Evolutionary conservation across 2,797 vertebrate species (phyloP), one percentile per base, ranked within the genome.

Genomic region (Gymnodraco acuticeps): DNA sequence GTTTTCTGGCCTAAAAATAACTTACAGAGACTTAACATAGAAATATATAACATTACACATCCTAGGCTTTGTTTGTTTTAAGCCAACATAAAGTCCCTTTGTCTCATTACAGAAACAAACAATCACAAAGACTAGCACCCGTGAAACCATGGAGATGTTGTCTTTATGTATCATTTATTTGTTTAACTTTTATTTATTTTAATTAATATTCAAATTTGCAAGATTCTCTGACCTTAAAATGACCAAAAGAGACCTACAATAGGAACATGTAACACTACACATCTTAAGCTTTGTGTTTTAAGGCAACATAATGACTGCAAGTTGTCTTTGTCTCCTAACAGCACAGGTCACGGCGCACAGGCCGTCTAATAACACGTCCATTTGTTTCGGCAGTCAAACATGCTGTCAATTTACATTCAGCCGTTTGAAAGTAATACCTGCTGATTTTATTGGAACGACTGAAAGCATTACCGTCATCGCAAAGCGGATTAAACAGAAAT

Each of bases 401-500:
- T 51, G 70, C 84, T 88, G 89, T 90, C 91, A 77, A 64, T 81
- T 86, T 74, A 73, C 81, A 85, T 91, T 56, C 85, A 80, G 80
- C 62, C 78, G 74, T 81, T 83, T 83, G 72, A 87, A 81, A 90
- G 88, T 85, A 88, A 90, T 86, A 91, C 82, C 76, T 83, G 81
- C 80, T 91, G 90, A 86, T 94, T 91, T 91, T 83, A 92, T 91
- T 90, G 87, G 90, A 87, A 84, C 83, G 82, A 82, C 87, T 81
- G 84, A 7, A 69, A 83, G 83, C 78, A 88, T 90, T 86, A 88
- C 82, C 82, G 79, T 93, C 88, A 82, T 64, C 65, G 76, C 76
- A 90, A 93, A 81, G 84, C 77, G 81, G 91, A 93, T 93, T 92
- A 88, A 86, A 79, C 61, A 68, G 81, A 90, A 93, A 92, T 88